These are phyloP conservation scores for Amorpha juglandis DNA, from an alignment of 2,888 invertebrate genomes.

Conservation along the genomic window DNA sequence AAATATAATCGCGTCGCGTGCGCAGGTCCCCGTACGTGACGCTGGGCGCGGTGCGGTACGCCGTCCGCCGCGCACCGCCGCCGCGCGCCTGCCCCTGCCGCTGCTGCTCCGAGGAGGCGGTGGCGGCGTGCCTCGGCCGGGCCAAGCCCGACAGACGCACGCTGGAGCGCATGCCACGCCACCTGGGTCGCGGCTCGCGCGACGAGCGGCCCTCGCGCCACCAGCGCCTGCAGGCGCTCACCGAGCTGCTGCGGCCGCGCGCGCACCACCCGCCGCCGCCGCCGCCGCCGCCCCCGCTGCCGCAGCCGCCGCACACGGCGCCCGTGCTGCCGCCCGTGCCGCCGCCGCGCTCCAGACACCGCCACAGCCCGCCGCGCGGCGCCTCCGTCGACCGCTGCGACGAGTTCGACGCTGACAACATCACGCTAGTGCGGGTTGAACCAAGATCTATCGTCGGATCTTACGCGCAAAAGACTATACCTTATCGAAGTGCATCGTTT, in stretches of 20 bases:
- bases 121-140: conserved; percentile 81
- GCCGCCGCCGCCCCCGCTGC: conserved; percentile 67
- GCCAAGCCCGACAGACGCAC: conserved; percentile 85
- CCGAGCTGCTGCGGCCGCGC: conserved; percentile 89
- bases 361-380: conserved; percentile 79
- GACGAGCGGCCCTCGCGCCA: conserved; percentile 82
- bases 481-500: conserved; percentile 93
- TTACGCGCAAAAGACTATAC: conserved; percentile 87
- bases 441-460: conserved; percentile 85
- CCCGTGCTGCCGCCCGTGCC: conserved; percentile 84
- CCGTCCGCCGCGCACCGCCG: conserved; percentile 87
- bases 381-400: conserved; percentile 77
- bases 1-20: conserved; percentile 60
- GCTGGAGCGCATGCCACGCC: conserved; percentile 92
- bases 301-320: conserved; percentile 76
- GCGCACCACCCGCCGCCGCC: conserved; percentile 55
- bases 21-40: conserved; percentile 85
- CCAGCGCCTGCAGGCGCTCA: conserved; percentile 91
- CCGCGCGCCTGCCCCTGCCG: conserved; percentile 84
- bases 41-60: conserved; percentile 89
- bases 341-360: conserved; percentile 79
- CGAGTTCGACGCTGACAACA: conserved; percentile 76
- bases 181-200: conserved; percentile 86
- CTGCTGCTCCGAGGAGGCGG: conserved; percentile 83
- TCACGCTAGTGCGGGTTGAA: conserved; percentile 84